Evolutionary conservation across 2,888 invertebrate species (phyloP), one percentile per base, ranked within the genome.

Genomic region (Drosophila phalerata): DNA sequence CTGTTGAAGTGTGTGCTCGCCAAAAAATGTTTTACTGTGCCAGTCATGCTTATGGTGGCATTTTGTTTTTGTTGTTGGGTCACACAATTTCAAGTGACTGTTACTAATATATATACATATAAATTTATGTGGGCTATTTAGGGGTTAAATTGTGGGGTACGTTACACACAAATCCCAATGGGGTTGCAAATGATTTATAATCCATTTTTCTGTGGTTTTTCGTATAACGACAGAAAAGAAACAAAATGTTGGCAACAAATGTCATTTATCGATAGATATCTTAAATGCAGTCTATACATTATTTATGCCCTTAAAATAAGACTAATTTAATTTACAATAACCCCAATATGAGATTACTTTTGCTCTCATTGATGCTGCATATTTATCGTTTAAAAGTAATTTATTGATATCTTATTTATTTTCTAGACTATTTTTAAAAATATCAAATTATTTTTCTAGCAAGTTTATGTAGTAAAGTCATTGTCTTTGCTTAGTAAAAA

Each of bases 111-210:
- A 49, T 34, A 28, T 49, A 61, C 49, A 60, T 49, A 61, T 57
- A 60, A 52, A 64, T 73, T 65, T 72, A 72, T 77, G 34, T 68
- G 62, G 58, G 56, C 38, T 57, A 69, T 53, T 78, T 74, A 69
- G 75, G 64, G 79, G 79, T 78, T 76, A 64, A 69, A 69, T 58
- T 69, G 63, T 62, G 61, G 74, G 75, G 69, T 74, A 69, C 60
- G 28, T 74, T 61, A 32, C 30, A 52, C 58, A 17, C 10, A 43
- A 42, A 32, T 43, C 38, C 28, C 60, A 38, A 64, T 61, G 63
- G 64, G 64, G 61, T 78, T 74, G 61, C 60, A 74, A 61, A 64
- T 62, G 64, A 76, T 69, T 76, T 65, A 74, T 61, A 74, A 76
- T 58, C 51, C 45, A 56, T 48, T 53, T 65, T 57, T 38, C 56